phyloP scores from a whole-genome alignment of 2,113 vertebrate species.

The Indicator indicator region DNA sequence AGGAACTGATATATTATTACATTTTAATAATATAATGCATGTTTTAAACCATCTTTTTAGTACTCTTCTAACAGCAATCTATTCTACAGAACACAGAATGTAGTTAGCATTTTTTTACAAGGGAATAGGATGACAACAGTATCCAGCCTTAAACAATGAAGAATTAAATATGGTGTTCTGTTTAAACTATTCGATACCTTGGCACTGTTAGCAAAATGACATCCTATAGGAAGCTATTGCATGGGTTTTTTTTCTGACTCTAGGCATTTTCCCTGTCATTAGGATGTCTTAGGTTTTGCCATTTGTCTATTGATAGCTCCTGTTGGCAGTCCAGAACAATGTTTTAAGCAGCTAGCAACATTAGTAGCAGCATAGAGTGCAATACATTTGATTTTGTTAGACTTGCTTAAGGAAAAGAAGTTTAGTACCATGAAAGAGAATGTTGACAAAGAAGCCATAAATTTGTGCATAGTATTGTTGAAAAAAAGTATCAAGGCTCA shows the following conservation, averaged over 20 bases:
- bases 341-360: not conserved
- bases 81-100: not conserved
- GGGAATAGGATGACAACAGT: not conserved
- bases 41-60: not conserved
- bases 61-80: not conserved
- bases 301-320: slow-evolving; percentile 6
- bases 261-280: not conserved
- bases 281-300: not conserved
- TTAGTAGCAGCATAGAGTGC: not conserved
- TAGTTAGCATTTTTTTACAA: not conserved
- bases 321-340: not conserved
- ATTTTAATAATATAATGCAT: not conserved
- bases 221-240: not conserved
- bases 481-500: not conserved
- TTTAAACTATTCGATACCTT: not conserved
- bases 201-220: not conserved
- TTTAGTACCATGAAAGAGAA: not conserved
- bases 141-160: not conserved
- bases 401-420: not conserved
- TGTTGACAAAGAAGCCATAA: not conserved
- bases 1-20: not conserved
- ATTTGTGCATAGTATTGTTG: not conserved
- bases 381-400: not conserved
- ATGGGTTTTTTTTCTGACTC: not conserved
- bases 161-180: not conserved